Evolutionary conservation across 2,797 vertebrate species (phyloP).

Genomic region (Melanotaenia nigrans): DNA sequence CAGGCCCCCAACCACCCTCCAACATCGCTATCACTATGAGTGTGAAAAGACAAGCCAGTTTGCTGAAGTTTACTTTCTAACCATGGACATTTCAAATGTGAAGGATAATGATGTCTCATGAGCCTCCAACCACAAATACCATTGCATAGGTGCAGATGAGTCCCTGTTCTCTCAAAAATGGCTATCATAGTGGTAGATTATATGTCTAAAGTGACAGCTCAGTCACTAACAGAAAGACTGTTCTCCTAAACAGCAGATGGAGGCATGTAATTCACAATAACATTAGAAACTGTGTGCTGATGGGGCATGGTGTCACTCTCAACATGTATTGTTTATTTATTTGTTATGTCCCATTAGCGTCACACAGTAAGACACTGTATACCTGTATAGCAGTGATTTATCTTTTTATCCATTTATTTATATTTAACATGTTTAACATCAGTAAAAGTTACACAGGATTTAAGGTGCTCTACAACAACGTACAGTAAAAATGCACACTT

Average conservation of each 20-base stretch:
- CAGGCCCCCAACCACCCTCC: background rate
- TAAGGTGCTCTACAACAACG: too few species aligned
- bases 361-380: background rate
- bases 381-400: background rate
- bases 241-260: constrained; percentile 2
- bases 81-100: constrained; percentile 23
- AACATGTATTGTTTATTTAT: background rate
- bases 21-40: background rate
- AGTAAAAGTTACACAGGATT: too few species aligned
- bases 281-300: background rate
- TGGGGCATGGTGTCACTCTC: background rate
- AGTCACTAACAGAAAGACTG: background rate
- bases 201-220: constrained; percentile 12
- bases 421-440: too few species aligned
- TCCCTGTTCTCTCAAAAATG: constrained; percentile 3
- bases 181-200: constrained; percentile 16
- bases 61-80: constrained; percentile 22
- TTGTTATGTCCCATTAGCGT: background rate
- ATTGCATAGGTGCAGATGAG: constrained; percentile 7
- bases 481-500: too few species aligned
- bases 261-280: background rate
- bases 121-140: constrained; percentile 25
- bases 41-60: background rate
- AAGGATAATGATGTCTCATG: constrained; percentile 48
- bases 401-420: too few species aligned